Evolutionary conservation across 2,797 vertebrate species (phyloP).

Genomic region (Oreochromis grahami): DNA sequence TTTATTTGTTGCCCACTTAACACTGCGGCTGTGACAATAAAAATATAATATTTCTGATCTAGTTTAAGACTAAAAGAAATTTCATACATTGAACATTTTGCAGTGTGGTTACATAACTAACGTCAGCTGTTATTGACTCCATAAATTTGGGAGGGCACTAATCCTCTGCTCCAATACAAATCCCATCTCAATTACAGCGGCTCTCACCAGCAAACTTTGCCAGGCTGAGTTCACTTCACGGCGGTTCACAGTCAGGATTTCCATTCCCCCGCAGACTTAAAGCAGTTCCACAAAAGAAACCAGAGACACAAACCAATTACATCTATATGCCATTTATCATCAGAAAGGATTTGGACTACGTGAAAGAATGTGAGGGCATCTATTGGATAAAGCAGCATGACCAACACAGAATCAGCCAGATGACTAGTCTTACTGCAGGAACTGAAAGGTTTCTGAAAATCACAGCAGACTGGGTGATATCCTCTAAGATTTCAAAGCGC

Average conservation of each 20-base stretch:
- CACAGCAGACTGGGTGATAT: not conserved
- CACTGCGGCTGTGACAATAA: not conserved
- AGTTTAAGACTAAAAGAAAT: not conserved
- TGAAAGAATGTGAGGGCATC: slow-evolving; percentile 9
- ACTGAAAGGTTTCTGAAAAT: not conserved
- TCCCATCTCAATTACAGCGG: slow-evolving; percentile 26
- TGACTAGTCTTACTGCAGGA: not conserved
- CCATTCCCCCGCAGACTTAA: not conserved
- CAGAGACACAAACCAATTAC: not conserved
- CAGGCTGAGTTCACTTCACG: not conserved
- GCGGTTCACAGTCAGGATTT: not conserved
- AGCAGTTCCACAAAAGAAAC: not conserved
- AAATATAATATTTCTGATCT: not conserved
- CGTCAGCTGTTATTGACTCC: slow-evolving; percentile 25
- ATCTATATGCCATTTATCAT: not conserved
- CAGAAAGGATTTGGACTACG: not conserved
- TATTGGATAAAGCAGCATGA: not conserved
- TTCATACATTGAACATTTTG: not conserved
- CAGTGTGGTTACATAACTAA: not conserved
- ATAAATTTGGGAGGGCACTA: slow-evolving; percentile 10
- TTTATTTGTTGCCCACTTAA: accelerated
- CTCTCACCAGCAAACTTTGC: not conserved
- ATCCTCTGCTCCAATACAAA: slow-evolving; percentile 21
- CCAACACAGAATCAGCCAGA: not conserved
- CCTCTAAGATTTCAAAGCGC: not conserved